phyloP scores from a whole-genome alignment of 2,888 invertebrate genomes.

The Leptura quadrifasciata region DNA sequence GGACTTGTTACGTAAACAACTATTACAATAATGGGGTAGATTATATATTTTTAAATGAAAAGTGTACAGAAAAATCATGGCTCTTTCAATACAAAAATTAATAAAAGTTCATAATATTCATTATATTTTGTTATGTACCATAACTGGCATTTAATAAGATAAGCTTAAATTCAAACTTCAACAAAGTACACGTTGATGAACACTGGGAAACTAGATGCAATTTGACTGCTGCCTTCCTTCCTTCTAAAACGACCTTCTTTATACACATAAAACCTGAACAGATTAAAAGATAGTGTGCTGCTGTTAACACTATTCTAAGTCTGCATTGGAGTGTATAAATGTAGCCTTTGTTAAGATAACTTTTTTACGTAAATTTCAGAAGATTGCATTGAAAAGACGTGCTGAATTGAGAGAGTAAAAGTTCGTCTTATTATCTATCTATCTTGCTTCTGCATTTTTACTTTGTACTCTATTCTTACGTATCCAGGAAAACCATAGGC shows the following conservation, averaged over 20 bases:
- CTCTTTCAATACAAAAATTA: too few relatives aligned
- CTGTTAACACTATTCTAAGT: slow-evolving; percentile 43
- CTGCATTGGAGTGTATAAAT: slow-evolving; percentile 50
- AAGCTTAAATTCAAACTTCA: background rate
- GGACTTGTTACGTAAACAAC: too few relatives aligned
- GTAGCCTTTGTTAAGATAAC: slow-evolving; percentile 52
- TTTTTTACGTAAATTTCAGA: slow-evolving; percentile 56
- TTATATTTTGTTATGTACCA: background rate
- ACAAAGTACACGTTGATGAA: background rate
- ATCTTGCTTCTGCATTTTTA: slow-evolving; percentile 53
- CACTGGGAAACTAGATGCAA: background rate
- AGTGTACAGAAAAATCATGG: too few relatives aligned
- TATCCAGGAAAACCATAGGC: background rate
- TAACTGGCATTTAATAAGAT: background rate
- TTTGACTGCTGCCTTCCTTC: slow-evolving; percentile 10
- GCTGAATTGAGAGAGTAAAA: slow-evolving; percentile 57
- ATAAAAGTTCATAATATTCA: too few relatives aligned
- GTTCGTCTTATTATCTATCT: slow-evolving; percentile 57
- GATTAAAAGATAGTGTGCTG: slow-evolving; percentile 44
- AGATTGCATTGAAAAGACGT: slow-evolving; percentile 56
- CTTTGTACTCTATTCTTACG: slow-evolving; percentile 46
- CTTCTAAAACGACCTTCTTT: slow-evolving; percentile 27
- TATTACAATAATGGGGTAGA: too few relatives aligned
- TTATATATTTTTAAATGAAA: too few relatives aligned
- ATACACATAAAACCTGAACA: slow-evolving; percentile 38